Evolutionary conservation across 2,797 vertebrate genomes (phyloP).

Genomic region (Ispidina picta): DNA sequence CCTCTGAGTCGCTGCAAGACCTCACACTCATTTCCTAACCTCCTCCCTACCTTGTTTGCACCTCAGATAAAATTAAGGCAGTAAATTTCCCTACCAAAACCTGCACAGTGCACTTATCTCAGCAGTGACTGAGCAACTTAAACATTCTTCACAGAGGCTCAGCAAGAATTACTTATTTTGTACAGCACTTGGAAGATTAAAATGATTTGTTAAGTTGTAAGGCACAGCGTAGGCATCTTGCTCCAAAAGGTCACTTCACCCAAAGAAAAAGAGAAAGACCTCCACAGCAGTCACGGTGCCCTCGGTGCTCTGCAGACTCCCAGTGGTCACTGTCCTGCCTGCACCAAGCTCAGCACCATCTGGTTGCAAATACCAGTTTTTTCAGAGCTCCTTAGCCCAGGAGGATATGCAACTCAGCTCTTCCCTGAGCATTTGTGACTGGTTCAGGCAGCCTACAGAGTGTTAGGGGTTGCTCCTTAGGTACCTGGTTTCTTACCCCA

Average conservation of each 20-base stretch:
- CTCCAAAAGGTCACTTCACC: neutral
- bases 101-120: neutral
- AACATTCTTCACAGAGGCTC: neutral
- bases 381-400: neutral
- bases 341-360: neutral
- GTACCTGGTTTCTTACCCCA: neutral
- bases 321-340: neutral
- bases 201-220: neutral
- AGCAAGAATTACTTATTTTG: neutral
- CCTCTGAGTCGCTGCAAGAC: neutral
- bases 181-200: neutral
- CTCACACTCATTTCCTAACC: neutral
- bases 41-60: neutral
- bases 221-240: neutral
- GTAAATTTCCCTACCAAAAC: neutral
- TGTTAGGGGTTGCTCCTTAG: neutral
- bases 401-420: neutral
- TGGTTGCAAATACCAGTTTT: neutral
- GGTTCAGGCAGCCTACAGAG: neutral
- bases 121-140: neutral
- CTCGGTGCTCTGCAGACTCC: neutral
- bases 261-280: neutral
- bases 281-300: neutral
- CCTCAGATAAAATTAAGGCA: neutral
- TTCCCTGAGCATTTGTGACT: neutral